Conservation (phyloP, 1,140 invertebrate genomes). For the Bombus huntii region DNA sequence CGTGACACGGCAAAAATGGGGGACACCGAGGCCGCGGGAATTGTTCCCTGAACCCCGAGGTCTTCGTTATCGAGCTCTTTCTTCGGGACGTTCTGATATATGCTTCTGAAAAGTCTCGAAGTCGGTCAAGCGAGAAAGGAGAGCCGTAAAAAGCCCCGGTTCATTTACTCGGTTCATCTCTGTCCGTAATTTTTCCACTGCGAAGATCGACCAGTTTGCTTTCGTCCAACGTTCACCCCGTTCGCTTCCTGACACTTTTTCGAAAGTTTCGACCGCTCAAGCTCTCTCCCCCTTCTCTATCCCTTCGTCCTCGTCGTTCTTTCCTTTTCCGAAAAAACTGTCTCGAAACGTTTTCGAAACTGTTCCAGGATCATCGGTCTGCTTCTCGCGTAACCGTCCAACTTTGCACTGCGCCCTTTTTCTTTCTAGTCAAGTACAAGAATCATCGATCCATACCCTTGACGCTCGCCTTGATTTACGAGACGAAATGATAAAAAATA, state of each 20-base stretch:
- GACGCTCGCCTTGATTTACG: conserved; percentile 1
- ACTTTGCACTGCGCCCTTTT: background rate
- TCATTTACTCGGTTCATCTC: conserved; percentile 49
- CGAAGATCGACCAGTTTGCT: conserved; percentile 24
- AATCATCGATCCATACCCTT: background rate
- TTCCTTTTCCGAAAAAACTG: background rate
- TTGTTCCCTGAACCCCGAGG: conserved; percentile 33
- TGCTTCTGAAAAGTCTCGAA: conserved; percentile 42
- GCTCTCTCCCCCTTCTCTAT: background rate
- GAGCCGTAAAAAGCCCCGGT: conserved; percentile 54
- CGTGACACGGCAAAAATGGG: conserved; percentile 23
- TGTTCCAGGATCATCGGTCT: background rate
- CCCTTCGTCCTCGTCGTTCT: too few relatives aligned
- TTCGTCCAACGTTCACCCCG: background rate
- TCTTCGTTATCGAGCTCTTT: conserved; percentile 38
- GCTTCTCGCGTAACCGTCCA: background rate
- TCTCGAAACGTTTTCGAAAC: conserved; percentile 9
- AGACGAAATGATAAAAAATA: background rate
- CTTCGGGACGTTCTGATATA: conserved; percentile 36
- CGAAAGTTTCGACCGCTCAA: background rate
- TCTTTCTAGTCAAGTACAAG: background rate
- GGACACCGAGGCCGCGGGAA: background rate
- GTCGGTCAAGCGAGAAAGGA: conserved; percentile 48
- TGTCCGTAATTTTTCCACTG: conserved; percentile 41
- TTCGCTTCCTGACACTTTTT: conserved; percentile 13